These are phyloP conservation scores for Ctenopoma multispine DNA, from an alignment of 2,797 vertebrate genomes.

Conservation along the genomic window DNA sequence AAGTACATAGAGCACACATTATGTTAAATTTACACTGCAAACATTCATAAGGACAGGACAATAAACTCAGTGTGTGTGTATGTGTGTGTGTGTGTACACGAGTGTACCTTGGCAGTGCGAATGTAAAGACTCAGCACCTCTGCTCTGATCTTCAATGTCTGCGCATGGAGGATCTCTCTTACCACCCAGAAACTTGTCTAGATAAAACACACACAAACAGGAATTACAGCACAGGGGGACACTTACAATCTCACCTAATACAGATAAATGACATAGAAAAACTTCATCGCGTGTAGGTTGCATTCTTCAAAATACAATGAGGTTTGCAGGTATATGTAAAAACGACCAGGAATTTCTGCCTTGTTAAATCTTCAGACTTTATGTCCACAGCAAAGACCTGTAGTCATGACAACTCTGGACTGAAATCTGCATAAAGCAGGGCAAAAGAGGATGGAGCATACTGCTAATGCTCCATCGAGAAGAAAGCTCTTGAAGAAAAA, in stretches of 20 bases:
- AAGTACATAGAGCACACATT: not conserved
- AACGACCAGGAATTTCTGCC: constrained; percentile 24
- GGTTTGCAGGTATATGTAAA: constrained; percentile 32
- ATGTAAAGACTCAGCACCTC: constrained; percentile 99
- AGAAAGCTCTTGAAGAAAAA: constrained; percentile 42
- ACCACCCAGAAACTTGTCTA: constrained; percentile 99
- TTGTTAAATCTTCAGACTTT: constrained; percentile 31
- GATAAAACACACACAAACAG: constrained; percentile 46
- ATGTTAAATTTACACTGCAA: constrained; percentile 1
- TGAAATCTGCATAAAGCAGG: constrained; percentile 13
- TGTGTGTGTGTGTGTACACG: not conserved
- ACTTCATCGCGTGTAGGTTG: not conserved
- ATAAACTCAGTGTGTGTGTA: not conserved
- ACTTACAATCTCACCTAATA: constrained; percentile 8
- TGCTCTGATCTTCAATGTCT: constrained; percentile 98
- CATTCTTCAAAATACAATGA: constrained; percentile 23
- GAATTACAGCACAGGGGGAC: constrained; percentile 36
- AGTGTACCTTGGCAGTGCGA: constrained; percentile 96
- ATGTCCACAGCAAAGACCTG: constrained; percentile 37
- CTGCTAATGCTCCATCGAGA: constrained; percentile 29
- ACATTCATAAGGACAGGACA: not conserved
- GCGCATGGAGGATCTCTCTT: constrained; percentile 97
- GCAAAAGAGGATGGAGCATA: constrained; percentile 11
- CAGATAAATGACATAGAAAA: not conserved
- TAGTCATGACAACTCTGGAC: constrained; percentile 27